A percentile compares a stretch with the other conserved stretches of the same genome.
Conservation (phyloP, 2,888 invertebrate species). For the Epiblema foenella region DNA sequence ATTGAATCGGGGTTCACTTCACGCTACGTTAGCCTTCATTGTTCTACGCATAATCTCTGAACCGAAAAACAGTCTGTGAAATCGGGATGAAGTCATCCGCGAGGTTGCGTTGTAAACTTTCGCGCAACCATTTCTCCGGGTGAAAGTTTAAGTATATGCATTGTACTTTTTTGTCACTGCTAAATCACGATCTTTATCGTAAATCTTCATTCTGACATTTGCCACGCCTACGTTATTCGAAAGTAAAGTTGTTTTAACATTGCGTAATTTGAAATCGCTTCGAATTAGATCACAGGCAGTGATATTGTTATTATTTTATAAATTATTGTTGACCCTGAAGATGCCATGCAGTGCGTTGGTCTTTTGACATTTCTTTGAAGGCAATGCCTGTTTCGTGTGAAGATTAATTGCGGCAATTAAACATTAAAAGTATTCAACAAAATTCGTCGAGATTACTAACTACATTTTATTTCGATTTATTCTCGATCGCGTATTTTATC, state of each 20-base stretch:
- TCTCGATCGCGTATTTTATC: conserved; percentile 21
- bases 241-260: conserved; percentile 59
- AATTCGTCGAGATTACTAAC: conserved; percentile 17
- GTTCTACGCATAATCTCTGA: conserved; percentile 26
- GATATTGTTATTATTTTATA: too few relatives aligned
- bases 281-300: conserved; percentile 18
- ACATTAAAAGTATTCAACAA: conserved; percentile 17
- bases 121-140: conserved; percentile 72
- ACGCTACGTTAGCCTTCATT: conserved; percentile 31
- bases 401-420: conserved; percentile 36
- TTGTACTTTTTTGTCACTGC: conserved; percentile 77
- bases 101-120: conserved; percentile 61
- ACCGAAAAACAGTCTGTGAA: conserved; percentile 52
- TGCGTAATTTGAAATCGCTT: conserved; percentile 55
- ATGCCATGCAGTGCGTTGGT: background rate
- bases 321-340: conserved; percentile 1
- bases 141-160: conserved; percentile 75
- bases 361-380: conserved; percentile 28
- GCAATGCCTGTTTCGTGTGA: conserved; percentile 18
- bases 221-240: conserved; percentile 67
- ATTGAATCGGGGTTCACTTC: conserved; percentile 15
- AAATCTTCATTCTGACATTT: conserved; percentile 74
- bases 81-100: conserved; percentile 67
- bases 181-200: conserved; percentile 74
- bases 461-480: conserved; percentile 22